A percentile compares a stretch with the other conserved stretches of the same genome.
Evolutionary conservation across 2,888 invertebrate species (phyloP).

Genomic region (Mesorhabditis spiculigera): DNA sequence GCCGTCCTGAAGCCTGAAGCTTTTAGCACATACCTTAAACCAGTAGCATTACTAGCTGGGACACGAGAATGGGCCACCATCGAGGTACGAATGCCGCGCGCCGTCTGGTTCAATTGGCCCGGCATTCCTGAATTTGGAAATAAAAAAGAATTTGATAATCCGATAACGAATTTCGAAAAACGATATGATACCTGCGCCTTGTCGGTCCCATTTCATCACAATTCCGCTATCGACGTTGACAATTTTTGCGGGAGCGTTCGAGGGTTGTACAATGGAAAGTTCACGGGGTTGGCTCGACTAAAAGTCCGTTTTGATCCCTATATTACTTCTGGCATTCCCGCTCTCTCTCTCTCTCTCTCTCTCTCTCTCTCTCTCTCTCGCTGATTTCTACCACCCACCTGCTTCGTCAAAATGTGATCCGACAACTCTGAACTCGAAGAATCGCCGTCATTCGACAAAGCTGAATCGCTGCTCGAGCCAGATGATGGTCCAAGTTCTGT

Average conservation of each 20-base stretch:
- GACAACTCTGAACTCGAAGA: constrained; percentile 34
- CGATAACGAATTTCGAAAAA: too few relatives aligned
- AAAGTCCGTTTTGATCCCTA: too few relatives aligned
- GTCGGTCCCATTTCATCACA: background rate
- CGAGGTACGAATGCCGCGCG: background rate
- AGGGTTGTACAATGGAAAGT: background rate
- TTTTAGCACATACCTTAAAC: constrained; percentile 3
- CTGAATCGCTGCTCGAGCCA: constrained; percentile 18
- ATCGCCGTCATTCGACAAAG: constrained; percentile 33
- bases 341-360: too few relatives aligned
- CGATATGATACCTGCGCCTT: background rate
- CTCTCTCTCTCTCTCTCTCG: background rate
- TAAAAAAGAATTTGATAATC: too few relatives aligned
- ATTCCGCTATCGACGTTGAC: background rate
- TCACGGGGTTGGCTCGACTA: background rate
- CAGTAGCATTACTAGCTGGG: background rate
- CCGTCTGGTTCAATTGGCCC: background rate
- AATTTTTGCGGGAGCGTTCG: background rate
- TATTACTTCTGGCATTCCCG: too few relatives aligned
- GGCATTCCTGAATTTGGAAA: too few relatives aligned
- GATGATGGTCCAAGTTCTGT: constrained; percentile 6
- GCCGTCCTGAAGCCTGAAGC: background rate
- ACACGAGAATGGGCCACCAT: background rate
- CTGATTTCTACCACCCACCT: too few relatives aligned
- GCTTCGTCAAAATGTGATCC: constrained; percentile 11